These are phyloP conservation scores for Drosophila setosimentum DNA, from an alignment of 2,888 invertebrate genomes.

Conservation along the genomic window DNA sequence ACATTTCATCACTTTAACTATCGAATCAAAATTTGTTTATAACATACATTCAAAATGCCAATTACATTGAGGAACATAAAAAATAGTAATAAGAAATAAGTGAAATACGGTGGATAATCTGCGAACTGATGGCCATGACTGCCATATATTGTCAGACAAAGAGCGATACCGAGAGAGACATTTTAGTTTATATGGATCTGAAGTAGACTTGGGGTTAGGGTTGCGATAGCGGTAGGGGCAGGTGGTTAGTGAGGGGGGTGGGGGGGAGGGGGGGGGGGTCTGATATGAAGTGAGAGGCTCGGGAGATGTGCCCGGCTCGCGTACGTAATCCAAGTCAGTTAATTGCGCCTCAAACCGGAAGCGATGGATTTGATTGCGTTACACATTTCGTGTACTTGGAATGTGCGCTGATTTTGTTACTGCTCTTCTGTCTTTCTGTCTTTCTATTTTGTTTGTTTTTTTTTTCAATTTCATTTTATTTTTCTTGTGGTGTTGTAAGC, in stretches of 20 bases:
- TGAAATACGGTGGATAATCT: slow-evolving; percentile 75
- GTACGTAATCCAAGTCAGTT: slow-evolving; percentile 77
- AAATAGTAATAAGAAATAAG: slow-evolving; percentile 50
- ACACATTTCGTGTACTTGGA: slow-evolving; percentile 77
- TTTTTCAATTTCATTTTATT: slow-evolving; percentile 50
- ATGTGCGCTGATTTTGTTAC: slow-evolving; percentile 77
- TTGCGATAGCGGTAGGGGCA: too few species aligned
- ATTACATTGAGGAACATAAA: slow-evolving; percentile 46
- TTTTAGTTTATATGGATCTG: slow-evolving; percentile 6
- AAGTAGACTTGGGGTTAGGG: not conserved
- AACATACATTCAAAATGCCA: slow-evolving; percentile 69
- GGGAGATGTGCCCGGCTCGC: slow-evolving; percentile 42
- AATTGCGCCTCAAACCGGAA: slow-evolving; percentile 81
- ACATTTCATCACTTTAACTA: slow-evolving; percentile 72
- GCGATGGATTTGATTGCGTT: slow-evolving; percentile 81
- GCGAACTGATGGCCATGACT: slow-evolving; percentile 74
- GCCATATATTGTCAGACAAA: slow-evolving; percentile 43
- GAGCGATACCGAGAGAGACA: not conserved
- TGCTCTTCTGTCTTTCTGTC: slow-evolving; percentile 10
- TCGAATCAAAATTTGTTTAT: slow-evolving; percentile 67
- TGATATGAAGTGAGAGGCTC: not conserved
- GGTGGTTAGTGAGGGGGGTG: too few species aligned
- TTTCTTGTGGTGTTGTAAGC: slow-evolving; percentile 47
- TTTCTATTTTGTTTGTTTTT: not conserved
- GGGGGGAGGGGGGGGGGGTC: not conserved